phyloP scores from a whole-genome alignment of 2,888 invertebrate genomes.

The Cryptus armator region DNA sequence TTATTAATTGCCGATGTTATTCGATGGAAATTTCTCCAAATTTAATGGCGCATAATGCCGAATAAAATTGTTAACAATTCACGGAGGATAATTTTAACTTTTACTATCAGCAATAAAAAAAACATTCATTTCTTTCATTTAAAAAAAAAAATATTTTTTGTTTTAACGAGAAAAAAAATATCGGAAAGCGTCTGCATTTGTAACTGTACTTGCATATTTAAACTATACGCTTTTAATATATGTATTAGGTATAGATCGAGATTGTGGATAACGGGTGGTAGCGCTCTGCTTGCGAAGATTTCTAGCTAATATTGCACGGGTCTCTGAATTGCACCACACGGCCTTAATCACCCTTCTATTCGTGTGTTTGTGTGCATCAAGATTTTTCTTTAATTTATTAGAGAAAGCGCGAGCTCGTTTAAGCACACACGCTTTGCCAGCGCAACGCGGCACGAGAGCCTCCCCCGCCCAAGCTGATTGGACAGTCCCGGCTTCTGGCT shows the following conservation, averaged over 20 bases:
- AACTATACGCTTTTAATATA: constrained; percentile 14
- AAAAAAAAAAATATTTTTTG: constrained; percentile 21
- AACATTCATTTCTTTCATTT: too few relatives aligned
- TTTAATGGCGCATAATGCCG: too few relatives aligned
- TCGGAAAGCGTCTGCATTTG: background rate
- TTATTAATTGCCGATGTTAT: too few relatives aligned
- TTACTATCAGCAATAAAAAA: too few relatives aligned
- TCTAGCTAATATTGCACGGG: constrained; percentile 68
- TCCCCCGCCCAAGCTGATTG: constrained; percentile 19
- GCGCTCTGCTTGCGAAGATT: constrained; percentile 71
- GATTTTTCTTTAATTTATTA: constrained; percentile 68
- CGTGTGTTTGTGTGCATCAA: constrained; percentile 41
- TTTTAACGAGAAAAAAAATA: too few relatives aligned
- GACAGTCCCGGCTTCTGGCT: constrained; percentile 21
- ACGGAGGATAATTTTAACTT: too few relatives aligned
- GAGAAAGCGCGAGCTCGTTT: constrained; percentile 66
- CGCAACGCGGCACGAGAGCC: constrained; percentile 28
- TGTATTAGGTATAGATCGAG: constrained; percentile 32
- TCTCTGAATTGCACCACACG: constrained; percentile 67
- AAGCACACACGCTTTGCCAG: constrained; percentile 29
- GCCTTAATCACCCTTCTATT: constrained; percentile 65
- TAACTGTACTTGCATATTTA: background rate
- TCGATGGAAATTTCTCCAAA: too few relatives aligned
- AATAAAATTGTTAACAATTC: too few relatives aligned
- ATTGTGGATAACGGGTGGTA: constrained; percentile 62